Conservation (phyloP, 1,140 invertebrate genomes). For the Lycorma delicatula region DNA sequence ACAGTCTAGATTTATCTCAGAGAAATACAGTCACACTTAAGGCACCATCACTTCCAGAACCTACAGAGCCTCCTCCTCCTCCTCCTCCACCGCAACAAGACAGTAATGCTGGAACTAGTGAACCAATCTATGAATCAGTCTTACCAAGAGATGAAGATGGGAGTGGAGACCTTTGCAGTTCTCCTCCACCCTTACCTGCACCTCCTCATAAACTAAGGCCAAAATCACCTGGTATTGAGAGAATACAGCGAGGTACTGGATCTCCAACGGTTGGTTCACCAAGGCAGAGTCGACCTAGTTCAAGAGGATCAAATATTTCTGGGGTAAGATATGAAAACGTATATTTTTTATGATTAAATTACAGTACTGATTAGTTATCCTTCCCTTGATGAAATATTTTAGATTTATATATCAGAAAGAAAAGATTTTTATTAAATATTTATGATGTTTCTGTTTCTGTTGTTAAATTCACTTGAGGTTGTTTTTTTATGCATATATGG, state of each 20-base stretch:
- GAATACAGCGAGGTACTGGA: constrained; percentile 11
- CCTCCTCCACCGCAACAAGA: constrained; percentile 48
- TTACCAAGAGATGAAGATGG: constrained; percentile 52
- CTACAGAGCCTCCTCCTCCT: constrained; percentile 61
- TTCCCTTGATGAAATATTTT: too few species aligned
- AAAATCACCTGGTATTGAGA: constrained; percentile 31
- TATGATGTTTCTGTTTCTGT: too few species aligned
- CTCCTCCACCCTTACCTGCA: constrained; percentile 43
- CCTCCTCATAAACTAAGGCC: constrained; percentile 38
- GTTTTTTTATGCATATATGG: too few species aligned
- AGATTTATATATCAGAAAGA: too few species aligned
- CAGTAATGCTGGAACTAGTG: constrained; percentile 37
- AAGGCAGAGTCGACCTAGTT: constrained; percentile 38
- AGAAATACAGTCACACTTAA: constrained; percentile 15
- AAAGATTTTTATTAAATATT: too few species aligned
- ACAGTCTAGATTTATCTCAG: constrained; percentile 19
- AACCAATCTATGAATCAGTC: constrained; percentile 80
- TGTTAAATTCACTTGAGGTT: too few species aligned
- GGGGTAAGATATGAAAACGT: constrained; percentile 27
- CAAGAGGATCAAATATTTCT: constrained; percentile 33
- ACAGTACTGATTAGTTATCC: too few species aligned
- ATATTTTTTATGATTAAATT: too few species aligned
- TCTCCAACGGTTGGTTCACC: constrained; percentile 32
- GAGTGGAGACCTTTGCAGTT: constrained; percentile 32
- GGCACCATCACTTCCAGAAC: constrained; percentile 54